phyloP scores from a whole-genome alignment of 2,888 invertebrate species.

The Scaptomyza polygonia region DNA sequence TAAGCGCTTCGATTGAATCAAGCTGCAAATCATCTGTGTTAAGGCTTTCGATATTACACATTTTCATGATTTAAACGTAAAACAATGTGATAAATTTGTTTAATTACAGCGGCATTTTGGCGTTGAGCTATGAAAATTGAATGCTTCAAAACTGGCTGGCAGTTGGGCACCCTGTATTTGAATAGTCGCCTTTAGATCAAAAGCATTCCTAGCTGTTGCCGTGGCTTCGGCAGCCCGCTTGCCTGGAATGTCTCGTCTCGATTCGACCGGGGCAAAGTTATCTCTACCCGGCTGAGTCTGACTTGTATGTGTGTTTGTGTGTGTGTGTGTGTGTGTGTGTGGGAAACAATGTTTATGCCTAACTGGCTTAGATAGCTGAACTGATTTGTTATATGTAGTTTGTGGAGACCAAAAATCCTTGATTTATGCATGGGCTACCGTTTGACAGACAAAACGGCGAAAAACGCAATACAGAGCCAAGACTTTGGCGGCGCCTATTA shows the following conservation, averaged over 20 bases:
- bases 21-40: constrained; percentile 9
- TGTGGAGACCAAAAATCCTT: constrained; percentile 65
- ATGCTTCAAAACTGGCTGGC: constrained; percentile 32
- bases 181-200: constrained; percentile 68
- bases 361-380: constrained; percentile 66
- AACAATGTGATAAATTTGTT: constrained; percentile 59
- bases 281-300: constrained; percentile 55
- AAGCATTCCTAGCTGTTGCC: constrained; percentile 77
- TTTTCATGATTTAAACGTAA: constrained; percentile 31
- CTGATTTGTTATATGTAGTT: constrained; percentile 59
- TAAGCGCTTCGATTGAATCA: constrained; percentile 12
- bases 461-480: constrained; percentile 12
- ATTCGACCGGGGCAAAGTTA: constrained; percentile 48
- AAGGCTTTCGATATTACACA: constrained; percentile 29
- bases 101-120: constrained; percentile 46
- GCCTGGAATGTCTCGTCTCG: constrained; percentile 70
- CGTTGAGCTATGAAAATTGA: constrained; percentile 55
- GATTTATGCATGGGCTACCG: constrained; percentile 78
- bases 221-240: constrained; percentile 46
- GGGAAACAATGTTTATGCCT: constrained; percentile 74
- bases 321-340: constrained; percentile 44
- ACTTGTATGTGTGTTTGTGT: constrained; percentile 12
- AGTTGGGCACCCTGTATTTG: constrained; percentile 68
- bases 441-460: constrained; percentile 62
- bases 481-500: constrained; percentile 71